Evolutionary conservation across 2,797 vertebrate genomes (phyloP).

Genomic region (Characodon lateralis): DNA sequence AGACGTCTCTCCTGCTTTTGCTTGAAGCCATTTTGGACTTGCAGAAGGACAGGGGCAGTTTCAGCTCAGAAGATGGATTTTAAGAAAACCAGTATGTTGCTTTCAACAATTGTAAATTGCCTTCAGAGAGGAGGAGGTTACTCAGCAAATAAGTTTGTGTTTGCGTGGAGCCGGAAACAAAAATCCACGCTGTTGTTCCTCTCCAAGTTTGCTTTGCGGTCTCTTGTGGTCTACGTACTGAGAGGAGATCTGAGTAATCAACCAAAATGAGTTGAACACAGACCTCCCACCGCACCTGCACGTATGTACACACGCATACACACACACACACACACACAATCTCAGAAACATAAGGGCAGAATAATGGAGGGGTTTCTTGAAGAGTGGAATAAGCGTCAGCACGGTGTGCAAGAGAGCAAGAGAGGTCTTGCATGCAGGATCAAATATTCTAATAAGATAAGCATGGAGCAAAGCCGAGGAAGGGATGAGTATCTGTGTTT

Average conservation of each 20-base stretch:
- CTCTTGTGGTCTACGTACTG: slow-evolving; percentile 50
- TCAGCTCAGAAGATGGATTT: slow-evolving; percentile 46
- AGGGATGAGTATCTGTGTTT: slow-evolving; percentile 72
- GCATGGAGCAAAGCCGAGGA: slow-evolving; percentile 59
- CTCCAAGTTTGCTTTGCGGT: slow-evolving; percentile 58
- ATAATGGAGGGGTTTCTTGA: slow-evolving; percentile 35
- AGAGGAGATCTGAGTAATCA: slow-evolving; percentile 70
- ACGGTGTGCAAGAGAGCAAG: slow-evolving; percentile 16
- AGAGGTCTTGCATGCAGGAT: slow-evolving; percentile 50
- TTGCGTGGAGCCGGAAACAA: slow-evolving; percentile 42
- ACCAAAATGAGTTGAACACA: slow-evolving; percentile 58
- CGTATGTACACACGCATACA: slow-evolving; percentile 26
- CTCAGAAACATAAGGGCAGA: slow-evolving; percentile 30
- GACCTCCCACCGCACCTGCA: slow-evolving; percentile 52
- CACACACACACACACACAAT: slow-evolving; percentile 21
- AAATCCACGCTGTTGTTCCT: slow-evolving; percentile 64
- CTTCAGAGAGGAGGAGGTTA: slow-evolving; percentile 36
- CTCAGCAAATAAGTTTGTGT: slow-evolving; percentile 56
- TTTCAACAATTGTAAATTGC: slow-evolving; percentile 42
- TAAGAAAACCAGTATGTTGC: slow-evolving; percentile 51
- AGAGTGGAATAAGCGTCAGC: slow-evolving; percentile 41
- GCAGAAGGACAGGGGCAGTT: slow-evolving; percentile 54
- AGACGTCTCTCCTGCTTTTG: slow-evolving; percentile 47
- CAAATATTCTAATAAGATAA: slow-evolving; percentile 78
- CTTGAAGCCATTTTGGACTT: slow-evolving; percentile 54